Percentiles rank a stretch among this genome's conserved stretches.
Conservation (phyloP, 2,797 vertebrate genomes). For the Halcyon badia region DNA sequence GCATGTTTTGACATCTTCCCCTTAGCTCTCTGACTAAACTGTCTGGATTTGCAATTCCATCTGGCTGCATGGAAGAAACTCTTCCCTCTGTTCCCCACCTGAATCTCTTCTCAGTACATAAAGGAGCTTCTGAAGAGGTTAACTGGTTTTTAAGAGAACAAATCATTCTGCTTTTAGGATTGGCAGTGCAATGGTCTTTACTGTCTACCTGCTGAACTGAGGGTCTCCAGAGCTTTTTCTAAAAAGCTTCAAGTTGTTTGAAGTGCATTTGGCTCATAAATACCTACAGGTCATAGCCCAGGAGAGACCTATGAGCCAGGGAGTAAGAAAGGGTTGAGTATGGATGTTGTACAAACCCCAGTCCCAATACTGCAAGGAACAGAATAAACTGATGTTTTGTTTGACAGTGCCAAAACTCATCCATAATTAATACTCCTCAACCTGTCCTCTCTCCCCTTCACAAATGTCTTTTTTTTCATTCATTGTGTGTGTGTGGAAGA, state of each 20-base stretch:
- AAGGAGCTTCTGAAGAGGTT: background rate
- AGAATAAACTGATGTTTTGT: background rate
- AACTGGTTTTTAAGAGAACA: background rate
- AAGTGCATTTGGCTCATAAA: background rate
- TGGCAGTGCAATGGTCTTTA: background rate
- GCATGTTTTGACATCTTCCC: slow-evolving; percentile 29
- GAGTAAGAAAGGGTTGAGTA: background rate
- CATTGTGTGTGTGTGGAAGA: background rate
- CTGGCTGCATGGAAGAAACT: background rate
- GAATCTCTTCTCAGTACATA: background rate
- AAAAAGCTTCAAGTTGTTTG: background rate
- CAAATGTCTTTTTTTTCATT: background rate
- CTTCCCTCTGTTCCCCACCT: background rate
- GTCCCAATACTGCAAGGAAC: background rate
- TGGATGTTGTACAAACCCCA: background rate
- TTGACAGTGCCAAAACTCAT: background rate
- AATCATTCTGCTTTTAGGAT: background rate
- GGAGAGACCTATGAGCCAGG: background rate
- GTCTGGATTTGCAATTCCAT: slow-evolving; percentile 23
- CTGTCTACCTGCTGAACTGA: slow-evolving; percentile 10
- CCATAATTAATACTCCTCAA: background rate
- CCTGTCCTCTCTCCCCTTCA: background rate
- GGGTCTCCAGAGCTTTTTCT: background rate
- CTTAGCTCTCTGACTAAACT: slow-evolving; percentile 5
- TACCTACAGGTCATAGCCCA: background rate